These are phyloP conservation scores for Cisticola juncidis DNA, from an alignment of 2,113 vertebrate species.

Conservation along the genomic window DNA sequence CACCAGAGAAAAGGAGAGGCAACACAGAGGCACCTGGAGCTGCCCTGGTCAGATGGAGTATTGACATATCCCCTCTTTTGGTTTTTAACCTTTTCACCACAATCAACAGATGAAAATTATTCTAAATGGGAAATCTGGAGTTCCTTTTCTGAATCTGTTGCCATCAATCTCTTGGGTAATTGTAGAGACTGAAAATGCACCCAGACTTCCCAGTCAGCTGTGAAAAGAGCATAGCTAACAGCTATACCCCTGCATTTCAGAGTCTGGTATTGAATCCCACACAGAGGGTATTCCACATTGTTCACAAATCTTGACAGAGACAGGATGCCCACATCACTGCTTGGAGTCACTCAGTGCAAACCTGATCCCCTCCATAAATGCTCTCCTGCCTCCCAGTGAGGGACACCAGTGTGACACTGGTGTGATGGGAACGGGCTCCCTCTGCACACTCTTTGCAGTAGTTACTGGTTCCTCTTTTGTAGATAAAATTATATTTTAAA, in stretches of 20 bases:
- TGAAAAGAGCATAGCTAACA: background rate
- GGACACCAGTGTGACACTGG: too few relatives aligned
- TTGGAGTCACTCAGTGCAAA: background rate
- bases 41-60: accelerated
- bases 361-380: background rate
- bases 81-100: background rate
- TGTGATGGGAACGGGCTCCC: background rate
- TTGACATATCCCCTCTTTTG: background rate
- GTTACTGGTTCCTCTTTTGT: background rate
- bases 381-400: accelerated
- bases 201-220: background rate
- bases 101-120: background rate
- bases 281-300: accelerated
- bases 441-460: background rate
- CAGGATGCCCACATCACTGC: background rate
- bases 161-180: background rate
- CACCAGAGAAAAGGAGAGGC: background rate
- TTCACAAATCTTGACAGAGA: background rate
- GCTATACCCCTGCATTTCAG: too few relatives aligned
- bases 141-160: background rate
- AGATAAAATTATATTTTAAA: background rate
- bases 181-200: background rate
- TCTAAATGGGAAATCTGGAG: background rate
- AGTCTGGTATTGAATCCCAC: background rate
- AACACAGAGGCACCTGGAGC: background rate